Evolutionary conservation across 2,797 vertebrate genomes (phyloP).

Genomic region (Adelosebastes latens): DNA sequence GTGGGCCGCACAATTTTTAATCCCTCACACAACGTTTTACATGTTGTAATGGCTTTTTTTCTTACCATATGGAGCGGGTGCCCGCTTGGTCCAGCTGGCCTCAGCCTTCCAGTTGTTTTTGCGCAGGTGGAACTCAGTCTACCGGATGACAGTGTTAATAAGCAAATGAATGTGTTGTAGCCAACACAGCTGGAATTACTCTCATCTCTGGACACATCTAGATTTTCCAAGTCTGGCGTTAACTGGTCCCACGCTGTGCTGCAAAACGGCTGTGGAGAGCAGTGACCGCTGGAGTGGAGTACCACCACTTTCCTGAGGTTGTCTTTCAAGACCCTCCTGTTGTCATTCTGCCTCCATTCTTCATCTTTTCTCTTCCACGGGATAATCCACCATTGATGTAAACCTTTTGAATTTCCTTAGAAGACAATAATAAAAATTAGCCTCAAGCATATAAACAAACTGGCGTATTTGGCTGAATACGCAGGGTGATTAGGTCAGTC

Average conservation of each 20-base stretch:
- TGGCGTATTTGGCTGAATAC: not conserved
- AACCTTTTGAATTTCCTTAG: not conserved
- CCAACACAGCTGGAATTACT: not conserved
- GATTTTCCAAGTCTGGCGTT: not conserved
- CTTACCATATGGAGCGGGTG: not conserved
- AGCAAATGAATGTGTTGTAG: not conserved
- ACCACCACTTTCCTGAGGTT: not conserved
- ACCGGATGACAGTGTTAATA: not conserved
- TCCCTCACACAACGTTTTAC: not conserved
- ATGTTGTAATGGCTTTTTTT: not conserved
- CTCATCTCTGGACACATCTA: not conserved
- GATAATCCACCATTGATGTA: not conserved
- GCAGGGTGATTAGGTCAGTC: not conserved
- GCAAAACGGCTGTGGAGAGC: not conserved
- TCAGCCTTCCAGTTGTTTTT: not conserved
- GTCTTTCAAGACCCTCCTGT: not conserved
- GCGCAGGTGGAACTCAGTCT: not conserved
- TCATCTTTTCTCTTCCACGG: not conserved
- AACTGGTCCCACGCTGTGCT: not conserved
- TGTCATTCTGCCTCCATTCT: too few relatives aligned
- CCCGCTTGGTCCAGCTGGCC: not conserved
- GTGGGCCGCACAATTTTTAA: not conserved
- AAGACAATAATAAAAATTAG: not conserved
- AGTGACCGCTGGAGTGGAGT: not conserved
- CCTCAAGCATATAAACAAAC: not conserved